Evolutionary conservation across 2,113 vertebrate species (phyloP).

Genomic region (Hypomesus transpacificus): DNA sequence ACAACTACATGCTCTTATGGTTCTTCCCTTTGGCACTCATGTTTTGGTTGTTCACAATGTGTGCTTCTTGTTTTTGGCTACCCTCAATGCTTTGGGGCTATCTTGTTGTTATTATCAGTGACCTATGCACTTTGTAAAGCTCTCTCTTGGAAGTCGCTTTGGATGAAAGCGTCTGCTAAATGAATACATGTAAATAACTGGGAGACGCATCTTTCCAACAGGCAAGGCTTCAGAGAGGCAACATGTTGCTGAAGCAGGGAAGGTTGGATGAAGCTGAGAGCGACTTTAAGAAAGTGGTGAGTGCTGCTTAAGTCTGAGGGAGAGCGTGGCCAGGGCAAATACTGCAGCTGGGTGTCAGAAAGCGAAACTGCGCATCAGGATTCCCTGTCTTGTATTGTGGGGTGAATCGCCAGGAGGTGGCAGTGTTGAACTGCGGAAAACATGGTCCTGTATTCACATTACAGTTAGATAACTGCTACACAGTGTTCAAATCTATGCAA

Average conservation of each 20-base stretch:
- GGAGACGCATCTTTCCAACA: slow-evolving; percentile 41
- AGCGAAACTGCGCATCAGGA: too few species aligned
- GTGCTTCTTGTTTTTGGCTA: too few species aligned
- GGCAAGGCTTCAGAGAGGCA: slow-evolving; percentile 94
- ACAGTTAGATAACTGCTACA: not conserved
- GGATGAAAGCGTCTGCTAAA: too few species aligned
- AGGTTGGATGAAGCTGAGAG: slow-evolving; percentile 92
- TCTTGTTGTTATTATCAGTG: too few species aligned
- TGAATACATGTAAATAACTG: too few species aligned
- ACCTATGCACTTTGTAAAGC: too few species aligned
- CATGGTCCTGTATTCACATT: not conserved
- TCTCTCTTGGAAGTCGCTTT: too few species aligned
- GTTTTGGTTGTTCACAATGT: too few species aligned
- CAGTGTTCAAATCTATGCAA: not conserved
- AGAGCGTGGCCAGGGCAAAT: not conserved
- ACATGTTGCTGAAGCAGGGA: slow-evolving; percentile 90
- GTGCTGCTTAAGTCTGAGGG: slow-evolving; percentile 40
- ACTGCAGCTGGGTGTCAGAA: too few species aligned
- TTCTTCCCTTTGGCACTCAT: too few species aligned
- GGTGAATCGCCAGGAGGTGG: slow-evolving; percentile 50
- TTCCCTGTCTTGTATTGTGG: not conserved
- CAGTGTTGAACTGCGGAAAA: slow-evolving; percentile 44
- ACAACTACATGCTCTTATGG: too few species aligned
- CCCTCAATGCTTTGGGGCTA: too few species aligned
- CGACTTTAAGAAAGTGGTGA: slow-evolving; percentile 95